Evolutionary conservation across 1,140 invertebrate genomes (phyloP).

Genomic region (Babylonia areolata): DNA sequence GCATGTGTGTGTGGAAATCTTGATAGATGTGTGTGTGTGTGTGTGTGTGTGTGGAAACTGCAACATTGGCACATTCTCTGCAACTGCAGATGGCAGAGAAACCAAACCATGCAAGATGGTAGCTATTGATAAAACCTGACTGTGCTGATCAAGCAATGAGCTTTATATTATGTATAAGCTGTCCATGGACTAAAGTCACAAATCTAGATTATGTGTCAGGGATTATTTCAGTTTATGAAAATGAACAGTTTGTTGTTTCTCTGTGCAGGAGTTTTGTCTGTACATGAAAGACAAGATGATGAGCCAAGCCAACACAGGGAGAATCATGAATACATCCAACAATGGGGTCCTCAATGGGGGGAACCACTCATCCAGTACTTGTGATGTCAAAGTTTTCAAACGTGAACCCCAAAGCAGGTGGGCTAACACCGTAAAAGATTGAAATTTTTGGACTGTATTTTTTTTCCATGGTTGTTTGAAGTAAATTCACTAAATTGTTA

Average conservation of each 20-base stretch:
- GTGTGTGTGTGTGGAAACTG: too few species aligned
- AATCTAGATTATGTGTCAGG: too few species aligned
- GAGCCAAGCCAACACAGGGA: slow-evolving; percentile 24
- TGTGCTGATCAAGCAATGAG: too few species aligned
- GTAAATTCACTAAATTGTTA: background rate
- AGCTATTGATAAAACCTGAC: too few species aligned
- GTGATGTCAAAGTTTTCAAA: slow-evolving; percentile 33
- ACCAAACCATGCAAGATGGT: too few species aligned
- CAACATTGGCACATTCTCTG: too few species aligned
- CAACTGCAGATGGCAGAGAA: too few species aligned
- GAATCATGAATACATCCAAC: background rate
- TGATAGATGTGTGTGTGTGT: too few species aligned
- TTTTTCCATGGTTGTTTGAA: background rate
- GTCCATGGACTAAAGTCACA: too few species aligned
- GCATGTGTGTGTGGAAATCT: too few species aligned
- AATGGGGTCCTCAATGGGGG: slow-evolving; percentile 29
- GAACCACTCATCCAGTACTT: background rate
- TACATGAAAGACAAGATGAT: background rate
- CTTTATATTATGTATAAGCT: slow-evolving; percentile 13
- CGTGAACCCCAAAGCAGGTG: slow-evolving; percentile 42
- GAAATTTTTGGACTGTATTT: background rate
- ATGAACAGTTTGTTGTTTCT: too few species aligned
- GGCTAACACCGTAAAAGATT: background rate
- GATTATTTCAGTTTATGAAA: too few species aligned
- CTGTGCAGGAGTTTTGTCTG: background rate